Conservation (phyloP, 1,140 invertebrate species). For the Drosophila sulfurigaster region DNA sequence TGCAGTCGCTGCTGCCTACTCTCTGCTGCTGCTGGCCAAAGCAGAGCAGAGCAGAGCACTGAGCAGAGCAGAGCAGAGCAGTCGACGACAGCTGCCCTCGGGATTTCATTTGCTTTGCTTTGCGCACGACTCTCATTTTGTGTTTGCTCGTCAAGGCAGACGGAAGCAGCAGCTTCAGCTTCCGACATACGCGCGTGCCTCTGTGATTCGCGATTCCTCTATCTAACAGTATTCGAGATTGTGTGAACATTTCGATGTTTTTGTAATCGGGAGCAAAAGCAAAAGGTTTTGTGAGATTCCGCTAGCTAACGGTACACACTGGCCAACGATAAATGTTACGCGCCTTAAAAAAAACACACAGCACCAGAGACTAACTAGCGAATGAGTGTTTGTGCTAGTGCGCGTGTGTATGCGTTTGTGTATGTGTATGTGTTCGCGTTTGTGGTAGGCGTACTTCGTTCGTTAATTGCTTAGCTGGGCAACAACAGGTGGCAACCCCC, state of each 20-base stretch:
- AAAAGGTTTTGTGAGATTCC: slow-evolving; percentile 6
- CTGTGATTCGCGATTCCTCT: slow-evolving; percentile 15
- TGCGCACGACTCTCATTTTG: slow-evolving; percentile 82
- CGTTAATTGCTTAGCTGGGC: slow-evolving; percentile 63
- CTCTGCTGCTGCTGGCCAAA: slow-evolving; percentile 17
- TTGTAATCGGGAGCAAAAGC: slow-evolving; percentile 14
- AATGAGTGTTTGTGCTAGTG: slow-evolving; percentile 23
- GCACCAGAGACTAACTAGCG: slow-evolving; percentile 38
- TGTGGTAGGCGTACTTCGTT: slow-evolving; percentile 44
- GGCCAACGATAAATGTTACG: slow-evolving; percentile 47
- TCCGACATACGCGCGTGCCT: slow-evolving; percentile 50
- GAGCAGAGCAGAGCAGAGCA: slow-evolving; percentile 5
- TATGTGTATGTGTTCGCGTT: slow-evolving; percentile 26
- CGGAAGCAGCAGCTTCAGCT: slow-evolving; percentile 63
- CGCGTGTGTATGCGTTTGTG: neutral
- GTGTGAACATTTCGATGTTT: neutral
- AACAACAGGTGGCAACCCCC: slow-evolving; percentile 68
- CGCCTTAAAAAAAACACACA: slow-evolving; percentile 17
- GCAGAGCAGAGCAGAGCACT: neutral
- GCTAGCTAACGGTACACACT: slow-evolving; percentile 49
- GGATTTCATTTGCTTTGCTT: slow-evolving; percentile 78
- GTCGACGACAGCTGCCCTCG: slow-evolving; percentile 57
- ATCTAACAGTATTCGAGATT: slow-evolving; percentile 22
- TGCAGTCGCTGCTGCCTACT: slow-evolving; percentile 21
- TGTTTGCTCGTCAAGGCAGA: slow-evolving; percentile 78